Conservation (phyloP, 2,888 invertebrate genomes). For the Scaptomyza polygonia region DNA sequence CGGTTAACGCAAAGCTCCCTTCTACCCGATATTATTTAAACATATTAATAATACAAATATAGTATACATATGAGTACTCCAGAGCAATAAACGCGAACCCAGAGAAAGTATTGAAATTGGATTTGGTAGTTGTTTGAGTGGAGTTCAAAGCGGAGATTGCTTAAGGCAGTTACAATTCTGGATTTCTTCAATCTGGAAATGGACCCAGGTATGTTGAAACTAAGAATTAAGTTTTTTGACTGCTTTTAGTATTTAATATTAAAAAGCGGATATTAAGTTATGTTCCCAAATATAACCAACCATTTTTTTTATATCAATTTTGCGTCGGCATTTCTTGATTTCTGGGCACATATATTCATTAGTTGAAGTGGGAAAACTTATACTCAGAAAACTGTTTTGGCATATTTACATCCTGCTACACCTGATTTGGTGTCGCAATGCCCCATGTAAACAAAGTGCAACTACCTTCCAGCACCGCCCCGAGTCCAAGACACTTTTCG, state of each 20-base stretch:
- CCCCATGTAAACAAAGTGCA: constrained; percentile 39
- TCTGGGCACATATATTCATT: constrained; percentile 11
- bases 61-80: neutral
- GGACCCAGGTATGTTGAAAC: constrained; percentile 64
- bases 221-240: neutral
- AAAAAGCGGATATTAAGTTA: neutral
- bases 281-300: too few relatives aligned
- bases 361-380: constrained; percentile 46
- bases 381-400: constrained; percentile 12
- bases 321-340: constrained; percentile 38
- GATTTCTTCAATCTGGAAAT: constrained; percentile 70
- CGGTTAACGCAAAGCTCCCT: constrained; percentile 39
- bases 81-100: constrained; percentile 14
- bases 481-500: constrained; percentile 48
- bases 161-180: constrained; percentile 59
- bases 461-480: constrained; percentile 23
- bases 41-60: constrained; percentile 6
- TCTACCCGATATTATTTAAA: constrained; percentile 36
- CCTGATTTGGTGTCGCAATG: constrained; percentile 51
- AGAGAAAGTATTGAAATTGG: constrained; percentile 49
- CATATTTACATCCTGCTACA: constrained; percentile 40
- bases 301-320: too few relatives aligned
- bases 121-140: constrained; percentile 18
- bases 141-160: constrained; percentile 16
- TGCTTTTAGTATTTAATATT: too few relatives aligned